phyloP scores from a whole-genome alignment of 2,113 vertebrate species.

The Notiomystis cincta region DNA sequence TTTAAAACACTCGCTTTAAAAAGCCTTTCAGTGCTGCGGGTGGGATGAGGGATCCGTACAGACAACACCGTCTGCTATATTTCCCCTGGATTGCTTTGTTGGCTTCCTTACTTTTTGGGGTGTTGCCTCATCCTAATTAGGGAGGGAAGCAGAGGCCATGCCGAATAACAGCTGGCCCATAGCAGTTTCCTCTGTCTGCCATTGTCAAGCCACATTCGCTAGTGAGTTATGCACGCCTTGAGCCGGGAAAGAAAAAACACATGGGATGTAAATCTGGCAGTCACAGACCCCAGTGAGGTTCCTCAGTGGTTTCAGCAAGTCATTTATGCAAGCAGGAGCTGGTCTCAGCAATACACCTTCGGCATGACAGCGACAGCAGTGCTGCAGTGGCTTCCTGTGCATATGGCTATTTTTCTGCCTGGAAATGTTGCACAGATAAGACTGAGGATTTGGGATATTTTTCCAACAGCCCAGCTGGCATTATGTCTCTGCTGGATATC shows the following conservation, averaged over 20 bases:
- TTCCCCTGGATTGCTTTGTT: background rate
- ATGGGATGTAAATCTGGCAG: background rate
- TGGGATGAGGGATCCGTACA: background rate
- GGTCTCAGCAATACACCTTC: background rate
- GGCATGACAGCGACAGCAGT: background rate
- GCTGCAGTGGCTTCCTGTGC: background rate
- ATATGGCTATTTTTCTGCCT: background rate
- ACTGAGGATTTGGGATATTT: background rate
- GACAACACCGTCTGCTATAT: rapidly evolving
- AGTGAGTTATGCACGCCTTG: constrained; percentile 12
- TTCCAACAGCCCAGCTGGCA: background rate
- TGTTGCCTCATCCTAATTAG: background rate
- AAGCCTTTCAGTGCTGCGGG: background rate
- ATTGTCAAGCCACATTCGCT: background rate
- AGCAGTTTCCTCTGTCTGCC: background rate
- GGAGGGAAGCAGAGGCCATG: background rate
- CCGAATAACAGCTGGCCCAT: background rate
- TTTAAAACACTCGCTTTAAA: background rate
- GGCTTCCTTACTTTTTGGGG: background rate
- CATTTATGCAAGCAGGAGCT: background rate
- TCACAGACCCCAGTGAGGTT: background rate
- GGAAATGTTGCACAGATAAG: background rate
- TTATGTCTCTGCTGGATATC: background rate
- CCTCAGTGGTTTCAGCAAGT: background rate
- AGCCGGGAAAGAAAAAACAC: background rate